Conservation (phyloP, 2,888 invertebrate species). For the Drosophila mulleri region DNA sequence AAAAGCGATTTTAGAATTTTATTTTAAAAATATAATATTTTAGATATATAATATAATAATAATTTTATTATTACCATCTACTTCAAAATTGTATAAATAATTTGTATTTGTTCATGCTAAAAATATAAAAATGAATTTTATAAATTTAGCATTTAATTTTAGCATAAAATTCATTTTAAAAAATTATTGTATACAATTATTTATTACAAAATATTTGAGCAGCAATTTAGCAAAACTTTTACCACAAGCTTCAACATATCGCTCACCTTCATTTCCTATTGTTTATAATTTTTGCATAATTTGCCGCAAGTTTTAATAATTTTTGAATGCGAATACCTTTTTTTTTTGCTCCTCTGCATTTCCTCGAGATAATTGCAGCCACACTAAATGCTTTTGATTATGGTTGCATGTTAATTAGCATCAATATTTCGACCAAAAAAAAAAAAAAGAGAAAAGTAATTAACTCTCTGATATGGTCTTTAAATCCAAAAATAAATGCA, state of each 20-base stretch:
- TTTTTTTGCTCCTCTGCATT: constrained; percentile 28
- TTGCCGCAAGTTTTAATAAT: constrained; percentile 3
- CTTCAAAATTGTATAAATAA: too few species aligned
- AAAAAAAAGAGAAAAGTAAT: neutral
- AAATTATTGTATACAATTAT: too few species aligned
- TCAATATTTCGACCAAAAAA: constrained; percentile 10
- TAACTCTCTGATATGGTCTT: constrained; percentile 21
- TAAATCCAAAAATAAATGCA: constrained; percentile 24
- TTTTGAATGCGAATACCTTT: neutral
- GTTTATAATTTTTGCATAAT: constrained; percentile 31
- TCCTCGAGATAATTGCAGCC: constrained; percentile 41
- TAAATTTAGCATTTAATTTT: too few species aligned
- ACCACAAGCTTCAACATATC: neutral
- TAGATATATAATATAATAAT: too few species aligned
- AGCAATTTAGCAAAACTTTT: constrained; percentile 1
- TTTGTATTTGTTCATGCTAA: too few species aligned
- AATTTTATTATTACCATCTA: too few species aligned
- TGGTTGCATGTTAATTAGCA: constrained; percentile 47
- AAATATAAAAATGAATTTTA: too few species aligned
- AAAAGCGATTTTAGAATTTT: too few species aligned
- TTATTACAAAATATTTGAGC: neutral
- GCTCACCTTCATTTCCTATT: constrained; percentile 9
- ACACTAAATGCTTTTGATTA: constrained; percentile 30
- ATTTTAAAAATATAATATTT: too few species aligned
- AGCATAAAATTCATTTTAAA: too few species aligned